phyloP scores from a whole-genome alignment of 1,140 invertebrate species.

The Chironomus striatipennis region DNA sequence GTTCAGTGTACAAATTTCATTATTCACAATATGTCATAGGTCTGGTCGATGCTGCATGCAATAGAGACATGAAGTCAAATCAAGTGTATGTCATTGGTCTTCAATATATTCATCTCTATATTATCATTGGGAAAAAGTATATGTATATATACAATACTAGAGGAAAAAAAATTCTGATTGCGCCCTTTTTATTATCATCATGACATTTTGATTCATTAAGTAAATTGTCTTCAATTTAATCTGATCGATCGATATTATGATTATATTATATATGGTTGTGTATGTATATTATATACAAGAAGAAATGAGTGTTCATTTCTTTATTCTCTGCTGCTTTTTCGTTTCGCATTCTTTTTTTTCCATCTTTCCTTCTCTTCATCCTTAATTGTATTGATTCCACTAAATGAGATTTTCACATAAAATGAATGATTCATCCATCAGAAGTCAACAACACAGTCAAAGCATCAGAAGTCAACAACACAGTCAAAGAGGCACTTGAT shows the following conservation, averaged over 20 bases:
- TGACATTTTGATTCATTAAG: slow-evolving; percentile 17
- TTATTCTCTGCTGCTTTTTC: background rate
- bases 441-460: no score
- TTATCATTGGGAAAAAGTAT: background rate
- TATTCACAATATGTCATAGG: no score
- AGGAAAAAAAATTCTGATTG: background rate
- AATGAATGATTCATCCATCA: background rate
- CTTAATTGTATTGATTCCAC: slow-evolving; percentile 8
- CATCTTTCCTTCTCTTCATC: background rate
- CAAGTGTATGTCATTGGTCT: background rate
- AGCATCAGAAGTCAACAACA: no score
- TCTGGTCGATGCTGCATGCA: background rate
- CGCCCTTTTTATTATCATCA: background rate
- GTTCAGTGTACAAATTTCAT: no score
- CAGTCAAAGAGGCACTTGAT: no score
- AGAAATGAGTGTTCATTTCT: background rate
- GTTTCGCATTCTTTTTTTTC: background rate
- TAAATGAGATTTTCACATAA: no score
- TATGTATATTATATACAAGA: background rate
- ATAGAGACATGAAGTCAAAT: background rate
- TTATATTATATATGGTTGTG: no score
- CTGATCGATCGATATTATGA: slow-evolving; percentile 20
- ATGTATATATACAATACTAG: no score
- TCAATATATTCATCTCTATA: background rate
- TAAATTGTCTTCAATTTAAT: slow-evolving; percentile 20